Conservation (phyloP, 1,140 invertebrate genomes). For the Gerris buenoi region DNA sequence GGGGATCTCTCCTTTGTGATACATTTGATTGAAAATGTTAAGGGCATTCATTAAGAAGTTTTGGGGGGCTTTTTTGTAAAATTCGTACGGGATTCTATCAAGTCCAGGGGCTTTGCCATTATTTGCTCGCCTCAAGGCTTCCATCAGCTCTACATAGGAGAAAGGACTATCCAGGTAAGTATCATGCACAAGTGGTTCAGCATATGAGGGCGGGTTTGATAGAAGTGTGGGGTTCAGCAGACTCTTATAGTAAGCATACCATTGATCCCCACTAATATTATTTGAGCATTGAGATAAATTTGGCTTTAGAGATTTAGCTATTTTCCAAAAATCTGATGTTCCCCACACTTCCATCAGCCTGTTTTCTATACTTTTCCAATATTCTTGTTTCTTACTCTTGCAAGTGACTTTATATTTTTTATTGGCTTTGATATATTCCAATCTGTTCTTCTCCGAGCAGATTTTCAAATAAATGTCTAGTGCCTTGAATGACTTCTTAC, state of each 20-base stretch:
- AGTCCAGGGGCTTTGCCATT: conserved; percentile 9
- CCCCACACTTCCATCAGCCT: neutral
- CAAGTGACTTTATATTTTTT: neutral
- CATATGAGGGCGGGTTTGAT: neutral
- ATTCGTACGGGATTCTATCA: conserved; percentile 13
- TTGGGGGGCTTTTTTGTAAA: conserved; percentile 3
- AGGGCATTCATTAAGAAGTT: conserved; percentile 1
- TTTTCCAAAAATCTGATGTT: conserved; percentile 1
- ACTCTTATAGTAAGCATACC: neutral
- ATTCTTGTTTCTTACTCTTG: neutral
- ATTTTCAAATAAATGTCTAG: neutral
- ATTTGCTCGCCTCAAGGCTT: neutral
- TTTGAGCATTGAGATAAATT: neutral
- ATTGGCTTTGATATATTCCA: conserved; percentile 3
- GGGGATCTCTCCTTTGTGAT: neutral
- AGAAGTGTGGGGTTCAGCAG: neutral
- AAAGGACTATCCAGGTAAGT: conserved; percentile 1
- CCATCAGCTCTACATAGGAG: conserved; percentile 1
- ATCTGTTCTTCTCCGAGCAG: neutral
- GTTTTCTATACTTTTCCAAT: neutral
- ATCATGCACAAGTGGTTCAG: neutral
- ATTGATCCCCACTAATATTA: neutral
- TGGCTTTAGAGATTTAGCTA: neutral
- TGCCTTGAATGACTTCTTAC: neutral
- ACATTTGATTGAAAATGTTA: conserved; percentile 8